Evolutionary conservation across 2,797 vertebrate genomes (phyloP).

Genomic region (Alectoris magna): DNA sequence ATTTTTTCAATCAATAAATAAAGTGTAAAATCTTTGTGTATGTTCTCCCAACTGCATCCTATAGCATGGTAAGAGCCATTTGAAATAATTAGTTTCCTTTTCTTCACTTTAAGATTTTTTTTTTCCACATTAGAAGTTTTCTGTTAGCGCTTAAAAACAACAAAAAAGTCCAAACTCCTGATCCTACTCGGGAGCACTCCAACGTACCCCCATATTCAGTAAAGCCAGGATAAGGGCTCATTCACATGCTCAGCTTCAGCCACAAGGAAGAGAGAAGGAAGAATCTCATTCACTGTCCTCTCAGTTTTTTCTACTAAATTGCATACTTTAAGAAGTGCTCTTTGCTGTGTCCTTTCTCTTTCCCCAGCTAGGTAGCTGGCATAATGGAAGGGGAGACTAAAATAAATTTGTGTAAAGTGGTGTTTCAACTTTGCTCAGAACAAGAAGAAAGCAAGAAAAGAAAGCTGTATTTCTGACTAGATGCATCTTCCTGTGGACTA

Average conservation of each 20-base stretch:
- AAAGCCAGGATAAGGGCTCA: neutral
- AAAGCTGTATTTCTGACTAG: neutral
- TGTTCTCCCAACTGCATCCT: neutral
- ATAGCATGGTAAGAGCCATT: neutral
- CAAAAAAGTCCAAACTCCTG: neutral
- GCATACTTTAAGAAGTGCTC: neutral
- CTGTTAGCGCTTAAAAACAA: neutral
- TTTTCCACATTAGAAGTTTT: neutral
- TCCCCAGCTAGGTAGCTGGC: neutral
- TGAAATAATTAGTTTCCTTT: neutral
- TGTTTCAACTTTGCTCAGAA: neutral
- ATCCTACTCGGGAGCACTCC: neutral
- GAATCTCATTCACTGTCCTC: accelerated
- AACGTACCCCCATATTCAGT: neutral
- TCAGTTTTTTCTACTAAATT: neutral
- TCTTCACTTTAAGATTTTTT: neutral
- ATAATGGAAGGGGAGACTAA: neutral
- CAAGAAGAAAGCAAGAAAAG: neutral
- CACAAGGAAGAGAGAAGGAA: neutral
- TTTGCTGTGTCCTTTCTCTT: neutral
- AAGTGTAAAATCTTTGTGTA: neutral
- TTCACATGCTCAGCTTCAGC: neutral
- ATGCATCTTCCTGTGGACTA: neutral
- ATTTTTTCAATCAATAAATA: neutral
- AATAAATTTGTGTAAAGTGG: neutral